Percentiles rank a stretch among this genome's conserved stretches.
Conservation (phyloP, 1,140 invertebrate species). For the Drosophila virilis region DNA sequence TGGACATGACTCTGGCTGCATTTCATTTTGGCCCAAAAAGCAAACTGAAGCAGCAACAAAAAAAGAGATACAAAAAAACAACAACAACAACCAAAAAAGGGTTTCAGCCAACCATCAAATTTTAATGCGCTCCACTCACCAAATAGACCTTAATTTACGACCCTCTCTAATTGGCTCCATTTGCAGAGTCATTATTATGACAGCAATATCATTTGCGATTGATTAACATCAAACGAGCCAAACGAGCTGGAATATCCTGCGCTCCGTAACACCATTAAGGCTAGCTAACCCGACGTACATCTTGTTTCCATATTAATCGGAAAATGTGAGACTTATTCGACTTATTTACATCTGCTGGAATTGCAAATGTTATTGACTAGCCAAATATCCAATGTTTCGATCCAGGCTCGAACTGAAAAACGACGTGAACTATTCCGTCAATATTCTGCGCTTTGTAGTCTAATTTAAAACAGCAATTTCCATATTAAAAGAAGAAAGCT, state of each 20-base stretch:
- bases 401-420: too few relatives aligned
- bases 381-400: too few relatives aligned
- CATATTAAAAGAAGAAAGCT: too few relatives aligned
- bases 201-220: conserved; percentile 34
- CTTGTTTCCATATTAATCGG: too few relatives aligned
- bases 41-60: not conserved
- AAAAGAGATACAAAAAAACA: conserved; percentile 8
- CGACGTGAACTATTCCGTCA: too few relatives aligned
- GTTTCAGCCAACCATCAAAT: conserved; percentile 52
- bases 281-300: too few relatives aligned
- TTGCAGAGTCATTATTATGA: conserved; percentile 30
- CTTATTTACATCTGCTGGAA: too few relatives aligned
- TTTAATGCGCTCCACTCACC: conserved; percentile 61
- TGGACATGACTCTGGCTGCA: conserved; percentile 66
- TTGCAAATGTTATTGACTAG: too few relatives aligned
- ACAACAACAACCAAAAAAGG: too few relatives aligned
- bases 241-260: conserved; percentile 16
- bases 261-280: not conserved
- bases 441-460: too few relatives aligned
- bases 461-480: too few relatives aligned
- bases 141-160: conserved; percentile 13
- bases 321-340: too few relatives aligned
- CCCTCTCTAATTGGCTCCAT: conserved; percentile 18
- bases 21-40: conserved; percentile 26
- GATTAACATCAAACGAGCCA: conserved; percentile 40